Evolutionary conservation across 92 coral and sea anemone genomes (phyloP).

Genomic region (Pocillopora meandrina): DNA sequence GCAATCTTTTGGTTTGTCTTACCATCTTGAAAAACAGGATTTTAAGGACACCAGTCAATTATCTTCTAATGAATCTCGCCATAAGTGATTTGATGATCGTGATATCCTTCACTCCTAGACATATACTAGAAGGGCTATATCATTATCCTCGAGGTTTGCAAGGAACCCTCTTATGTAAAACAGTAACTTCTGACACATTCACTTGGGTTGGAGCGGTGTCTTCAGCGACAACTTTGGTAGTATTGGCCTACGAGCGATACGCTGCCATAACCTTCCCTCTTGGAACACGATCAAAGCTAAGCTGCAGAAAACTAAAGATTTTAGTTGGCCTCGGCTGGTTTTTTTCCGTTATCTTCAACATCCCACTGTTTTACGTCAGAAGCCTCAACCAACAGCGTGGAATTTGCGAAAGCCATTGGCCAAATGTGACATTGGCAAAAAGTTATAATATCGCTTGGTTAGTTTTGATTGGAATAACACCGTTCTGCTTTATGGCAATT

Average conservation of each 20-base stretch:
- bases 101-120: conserved; percentile 22
- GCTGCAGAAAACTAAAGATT: background rate
- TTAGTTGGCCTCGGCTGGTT: conserved; percentile 19
- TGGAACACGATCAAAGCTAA: background rate
- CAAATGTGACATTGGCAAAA: background rate
- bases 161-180: conserved; percentile 36
- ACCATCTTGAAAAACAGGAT: background rate
- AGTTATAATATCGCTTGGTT: conserved; percentile 29
- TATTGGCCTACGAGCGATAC: conserved; percentile 40
- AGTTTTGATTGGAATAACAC: conserved; percentile 19
- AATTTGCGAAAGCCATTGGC: conserved; percentile 32
- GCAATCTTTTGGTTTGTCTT: conserved; percentile 19
- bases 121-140: conserved; percentile 18
- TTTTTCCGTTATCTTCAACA: conserved; percentile 22
- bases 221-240: conserved; percentile 25
- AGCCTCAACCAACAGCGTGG: conserved; percentile 13
- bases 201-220: conserved; percentile 45
- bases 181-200: conserved; percentile 29
- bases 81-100: conserved; percentile 41
- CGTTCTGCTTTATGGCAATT: conserved; percentile 27
- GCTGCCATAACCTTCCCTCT: conserved; percentile 14
- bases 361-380: conserved; percentile 22
- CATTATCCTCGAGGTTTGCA: conserved; percentile 27
- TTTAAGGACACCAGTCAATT: conserved; percentile 14
- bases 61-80: conserved; percentile 34